These are phyloP conservation scores for Anguilla megastoma DNA, from an alignment of 2,797 vertebrate species.

Conservation along the genomic window DNA sequence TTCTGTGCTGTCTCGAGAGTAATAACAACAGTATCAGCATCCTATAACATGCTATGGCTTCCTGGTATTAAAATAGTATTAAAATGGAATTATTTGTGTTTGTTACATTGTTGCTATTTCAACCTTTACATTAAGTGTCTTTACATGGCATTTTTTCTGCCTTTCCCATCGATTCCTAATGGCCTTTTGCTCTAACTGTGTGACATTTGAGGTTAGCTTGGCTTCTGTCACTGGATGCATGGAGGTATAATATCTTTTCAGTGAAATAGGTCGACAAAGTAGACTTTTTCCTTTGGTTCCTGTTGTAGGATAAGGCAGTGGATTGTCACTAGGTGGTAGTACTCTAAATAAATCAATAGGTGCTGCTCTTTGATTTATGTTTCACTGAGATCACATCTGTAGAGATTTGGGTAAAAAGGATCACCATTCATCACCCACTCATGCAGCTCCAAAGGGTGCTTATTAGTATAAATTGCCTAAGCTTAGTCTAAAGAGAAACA, in stretches of 20 bases:
- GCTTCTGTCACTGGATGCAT: not conserved
- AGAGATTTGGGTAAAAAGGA: not conserved
- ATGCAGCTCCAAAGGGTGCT: not conserved
- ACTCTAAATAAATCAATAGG: not conserved
- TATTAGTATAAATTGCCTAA: not conserved
- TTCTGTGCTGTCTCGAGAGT: not conserved
- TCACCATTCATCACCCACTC: not conserved
- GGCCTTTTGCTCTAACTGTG: not conserved
- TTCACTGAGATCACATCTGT: not conserved
- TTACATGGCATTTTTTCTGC: not conserved
- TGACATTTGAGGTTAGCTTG: not conserved
- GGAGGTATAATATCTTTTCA: not conserved
- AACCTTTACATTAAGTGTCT: not conserved
- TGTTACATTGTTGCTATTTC: not conserved
- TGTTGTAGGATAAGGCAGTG: not conserved
- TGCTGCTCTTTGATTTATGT: constrained; percentile 5
- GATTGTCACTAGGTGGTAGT: not conserved
- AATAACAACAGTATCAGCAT: not conserved
- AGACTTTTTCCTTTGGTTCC: not conserved
- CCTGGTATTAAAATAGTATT: not conserved
- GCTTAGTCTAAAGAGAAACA: not conserved
- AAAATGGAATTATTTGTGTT: not conserved
- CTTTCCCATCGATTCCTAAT: not conserved
- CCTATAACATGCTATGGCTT: not conserved
- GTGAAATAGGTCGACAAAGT: not conserved